Conservation (phyloP, 37 sponge, comb jelly and placozoan genomes). For the Spongia lamella region DNA sequence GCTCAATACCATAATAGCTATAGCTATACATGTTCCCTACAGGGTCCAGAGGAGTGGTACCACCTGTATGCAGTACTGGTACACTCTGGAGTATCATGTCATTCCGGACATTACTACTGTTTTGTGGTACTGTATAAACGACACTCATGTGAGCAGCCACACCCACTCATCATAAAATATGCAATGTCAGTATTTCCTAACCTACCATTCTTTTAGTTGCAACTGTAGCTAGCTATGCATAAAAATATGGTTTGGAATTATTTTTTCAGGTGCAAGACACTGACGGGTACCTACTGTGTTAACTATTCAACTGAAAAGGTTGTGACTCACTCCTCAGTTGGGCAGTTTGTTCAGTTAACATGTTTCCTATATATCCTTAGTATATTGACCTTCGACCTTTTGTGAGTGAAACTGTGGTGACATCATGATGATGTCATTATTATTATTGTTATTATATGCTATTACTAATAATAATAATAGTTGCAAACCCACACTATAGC, state of each 20-base stretch:
- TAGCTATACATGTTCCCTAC: neutral
- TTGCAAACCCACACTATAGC: too few species aligned
- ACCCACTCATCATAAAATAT: too few species aligned
- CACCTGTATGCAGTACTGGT: conserved; percentile 94
- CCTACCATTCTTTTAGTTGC: too few species aligned
- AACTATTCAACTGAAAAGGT: conserved; percentile 96
- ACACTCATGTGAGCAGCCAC: conserved; percentile 61
- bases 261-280: conserved; percentile 84
- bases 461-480: too few species aligned
- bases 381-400: conserved; percentile 75
- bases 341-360: conserved; percentile 73
- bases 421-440: neutral
- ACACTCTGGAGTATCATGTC: conserved; percentile 86
- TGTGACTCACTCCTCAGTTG: conserved; percentile 25
- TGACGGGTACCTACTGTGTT: conserved; percentile 84
- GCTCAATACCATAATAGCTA: too few species aligned
- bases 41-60: conserved; percentile 84
- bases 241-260: too few species aligned
- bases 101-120: conserved; percentile 99
- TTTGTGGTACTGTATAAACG: conserved; percentile 98
- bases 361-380: conserved; percentile 57
- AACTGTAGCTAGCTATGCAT: too few species aligned
- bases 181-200: too few species aligned
- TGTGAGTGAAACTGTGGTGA: conserved; percentile 74
- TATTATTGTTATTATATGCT: too few species aligned